A percentile compares a stretch with the other conserved stretches of the same genome.
These are phyloP conservation scores for Macaria liturata DNA, from an alignment of 2,888 invertebrate genomes.

Conservation along the genomic window DNA sequence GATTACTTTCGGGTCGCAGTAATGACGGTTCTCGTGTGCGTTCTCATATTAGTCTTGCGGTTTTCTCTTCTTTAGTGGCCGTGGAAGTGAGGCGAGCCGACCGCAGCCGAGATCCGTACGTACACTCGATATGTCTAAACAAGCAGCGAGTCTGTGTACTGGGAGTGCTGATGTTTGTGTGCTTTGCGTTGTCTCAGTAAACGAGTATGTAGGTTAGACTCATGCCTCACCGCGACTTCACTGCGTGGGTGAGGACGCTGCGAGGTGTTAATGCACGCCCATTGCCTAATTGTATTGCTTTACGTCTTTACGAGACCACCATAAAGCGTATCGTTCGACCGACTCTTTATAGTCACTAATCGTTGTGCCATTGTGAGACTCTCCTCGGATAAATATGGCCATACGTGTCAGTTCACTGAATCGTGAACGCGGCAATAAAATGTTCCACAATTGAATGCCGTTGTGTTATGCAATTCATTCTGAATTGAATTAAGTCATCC, in stretches of 20 bases:
- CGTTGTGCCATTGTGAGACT: slow-evolving; percentile 60
- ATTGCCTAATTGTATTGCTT: slow-evolving; percentile 80
- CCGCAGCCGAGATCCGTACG: slow-evolving; percentile 46
- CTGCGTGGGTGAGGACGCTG: slow-evolving; percentile 69
- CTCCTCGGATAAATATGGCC: slow-evolving; percentile 49
- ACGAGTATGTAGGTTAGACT: slow-evolving; percentile 63
- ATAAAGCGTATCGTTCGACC: slow-evolving; percentile 63
- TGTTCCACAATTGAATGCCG: slow-evolving; percentile 43
- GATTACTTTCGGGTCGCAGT: slow-evolving; percentile 53
- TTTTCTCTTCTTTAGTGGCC: slow-evolving; percentile 58
- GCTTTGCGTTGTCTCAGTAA: slow-evolving; percentile 40
- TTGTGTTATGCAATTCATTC: slow-evolving; percentile 40
- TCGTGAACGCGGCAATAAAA: slow-evolving; percentile 48
- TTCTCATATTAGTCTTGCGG: slow-evolving; percentile 53
- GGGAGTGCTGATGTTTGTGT: slow-evolving; percentile 51
- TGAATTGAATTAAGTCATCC: slow-evolving; percentile 40
- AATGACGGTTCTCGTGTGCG: slow-evolving; percentile 48
- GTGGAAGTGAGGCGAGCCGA: slow-evolving; percentile 51
- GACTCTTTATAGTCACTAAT: slow-evolving; percentile 70
- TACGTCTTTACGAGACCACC: slow-evolving; percentile 60
- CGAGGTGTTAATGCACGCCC: slow-evolving; percentile 78
- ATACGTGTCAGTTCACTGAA: slow-evolving; percentile 45
- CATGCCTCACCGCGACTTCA: slow-evolving; percentile 52
- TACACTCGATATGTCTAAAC: slow-evolving; percentile 51
- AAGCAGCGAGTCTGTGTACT: slow-evolving; percentile 47